Evolutionary conservation across 2,797 vertebrate genomes (phyloP).

Genomic region (Glossophaga mutica): DNA sequence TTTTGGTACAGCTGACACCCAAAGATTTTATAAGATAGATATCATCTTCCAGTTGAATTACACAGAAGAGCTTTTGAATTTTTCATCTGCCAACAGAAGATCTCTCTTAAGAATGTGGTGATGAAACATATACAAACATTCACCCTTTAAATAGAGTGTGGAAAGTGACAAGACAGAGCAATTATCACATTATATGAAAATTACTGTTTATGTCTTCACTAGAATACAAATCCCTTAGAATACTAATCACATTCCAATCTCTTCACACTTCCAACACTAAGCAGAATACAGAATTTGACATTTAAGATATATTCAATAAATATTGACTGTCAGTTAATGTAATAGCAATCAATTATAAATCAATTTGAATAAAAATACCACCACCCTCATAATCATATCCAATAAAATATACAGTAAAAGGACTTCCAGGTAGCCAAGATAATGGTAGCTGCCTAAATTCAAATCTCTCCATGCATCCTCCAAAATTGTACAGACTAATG

Average conservation of each 20-base stretch:
- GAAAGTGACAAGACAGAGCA: not conserved
- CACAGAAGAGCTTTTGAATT: not conserved
- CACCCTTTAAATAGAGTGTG: not conserved
- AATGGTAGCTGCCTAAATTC: not conserved
- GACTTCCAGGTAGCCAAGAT: not conserved
- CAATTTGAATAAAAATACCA: not conserved
- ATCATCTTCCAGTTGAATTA: not conserved
- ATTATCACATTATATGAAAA: not conserved
- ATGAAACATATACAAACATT: not conserved
- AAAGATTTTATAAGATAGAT: not conserved
- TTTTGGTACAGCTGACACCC: not conserved
- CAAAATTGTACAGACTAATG: not conserved
- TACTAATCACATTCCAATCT: not conserved
- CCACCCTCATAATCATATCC: not conserved
- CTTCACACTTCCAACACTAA: not conserved
- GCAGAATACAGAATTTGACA: not conserved
- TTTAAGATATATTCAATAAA: not conserved
- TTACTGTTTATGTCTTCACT: not conserved
- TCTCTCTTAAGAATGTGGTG: not conserved
- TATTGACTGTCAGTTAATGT: not conserved
- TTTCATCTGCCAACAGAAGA: not conserved
- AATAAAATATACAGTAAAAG: not conserved
- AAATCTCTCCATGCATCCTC: not conserved
- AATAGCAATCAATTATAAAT: not conserved
- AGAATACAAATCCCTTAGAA: not conserved